Base-by-base conservation (phyloP, 2,888 invertebrate species). In the Cheilosia scutellata region DNA sequence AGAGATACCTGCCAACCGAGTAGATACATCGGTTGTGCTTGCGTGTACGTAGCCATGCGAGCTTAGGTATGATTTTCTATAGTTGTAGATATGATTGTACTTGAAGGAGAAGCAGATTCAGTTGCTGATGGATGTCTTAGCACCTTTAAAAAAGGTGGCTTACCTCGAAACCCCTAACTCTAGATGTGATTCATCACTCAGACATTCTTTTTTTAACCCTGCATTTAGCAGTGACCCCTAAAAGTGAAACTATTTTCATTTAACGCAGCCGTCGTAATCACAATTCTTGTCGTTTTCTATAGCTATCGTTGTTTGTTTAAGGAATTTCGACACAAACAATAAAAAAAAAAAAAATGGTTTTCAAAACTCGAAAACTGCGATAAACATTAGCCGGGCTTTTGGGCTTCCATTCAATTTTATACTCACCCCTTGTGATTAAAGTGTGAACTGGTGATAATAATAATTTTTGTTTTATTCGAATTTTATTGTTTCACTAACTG, bases 371-470 rank as follows among this genome's bases (percentile, higher is more conserved):
- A 40, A 62, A 29, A 29, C 9, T 37, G 33, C 13, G 74, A 47
- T 75, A 65, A 65, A 49, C 40, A n/a, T 13, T 31, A 44, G 13
- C 40, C 27, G 55, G 62, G n/a, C 16, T 53, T 44, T 31, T 3
- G 20, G 51, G 65, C 44, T 63, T 55, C 11, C 25, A 55, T 20
- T 63, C 51, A 3, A 57, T 20, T 20, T 20, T 51, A 51, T 11
- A 11, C 13, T 44, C 79, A 72, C 31, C 47, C 42, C 51, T 58
- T 65, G 65, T 76, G 82, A 82, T 75, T 70, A 75, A 82, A 63
- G 70, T 57, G 66, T 33, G 60, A 58, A 63, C 55, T 71, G 55
- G 33, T 62, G 74, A 74, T 80, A 79, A 60, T 63, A 65, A 58
- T 16, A 42, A 55, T 20, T 57, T 49, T 66, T 55, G 31, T 62